phyloP scores from a whole-genome alignment of 2,113 vertebrate genomes.

The Prolemur simus region DNA sequence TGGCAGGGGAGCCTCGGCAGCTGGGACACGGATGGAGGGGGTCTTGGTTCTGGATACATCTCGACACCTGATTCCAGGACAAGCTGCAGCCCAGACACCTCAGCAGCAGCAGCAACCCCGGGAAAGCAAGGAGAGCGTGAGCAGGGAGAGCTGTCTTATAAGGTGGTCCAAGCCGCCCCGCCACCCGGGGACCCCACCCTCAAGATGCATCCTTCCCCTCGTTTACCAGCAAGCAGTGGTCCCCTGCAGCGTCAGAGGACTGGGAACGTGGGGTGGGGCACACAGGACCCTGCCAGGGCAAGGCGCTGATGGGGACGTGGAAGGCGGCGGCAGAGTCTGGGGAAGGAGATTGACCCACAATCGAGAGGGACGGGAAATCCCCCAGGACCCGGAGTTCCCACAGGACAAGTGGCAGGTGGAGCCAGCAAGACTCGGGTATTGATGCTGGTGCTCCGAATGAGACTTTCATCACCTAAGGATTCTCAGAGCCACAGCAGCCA shows the following conservation, averaged over 20 bases:
- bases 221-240: not conserved
- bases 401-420: not conserved
- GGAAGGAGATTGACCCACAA: not conserved
- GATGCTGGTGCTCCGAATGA: accelerated
- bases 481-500: not conserved
- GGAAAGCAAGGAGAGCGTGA: not conserved
- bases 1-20: not conserved
- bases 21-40: not conserved
- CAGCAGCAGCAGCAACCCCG: not conserved
- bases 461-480: accelerated
- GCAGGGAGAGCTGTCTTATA: not conserved
- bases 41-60: not conserved
- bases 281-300: not conserved
- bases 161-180: not conserved
- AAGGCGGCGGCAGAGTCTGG: not conserved
- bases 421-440: not conserved
- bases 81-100: not conserved
- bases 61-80: not conserved
- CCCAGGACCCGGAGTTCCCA: not conserved
- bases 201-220: accelerated
- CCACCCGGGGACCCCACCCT: not conserved
- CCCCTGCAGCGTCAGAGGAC: not conserved
- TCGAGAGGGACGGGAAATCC: not conserved
- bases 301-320: not conserved
- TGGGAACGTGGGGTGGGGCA: no score